A percentile compares a stretch with the other conserved stretches of the same genome.
These are phyloP conservation scores for Hypsopygia costalis DNA, from an alignment of 2,888 invertebrate species.

Conservation along the genomic window DNA sequence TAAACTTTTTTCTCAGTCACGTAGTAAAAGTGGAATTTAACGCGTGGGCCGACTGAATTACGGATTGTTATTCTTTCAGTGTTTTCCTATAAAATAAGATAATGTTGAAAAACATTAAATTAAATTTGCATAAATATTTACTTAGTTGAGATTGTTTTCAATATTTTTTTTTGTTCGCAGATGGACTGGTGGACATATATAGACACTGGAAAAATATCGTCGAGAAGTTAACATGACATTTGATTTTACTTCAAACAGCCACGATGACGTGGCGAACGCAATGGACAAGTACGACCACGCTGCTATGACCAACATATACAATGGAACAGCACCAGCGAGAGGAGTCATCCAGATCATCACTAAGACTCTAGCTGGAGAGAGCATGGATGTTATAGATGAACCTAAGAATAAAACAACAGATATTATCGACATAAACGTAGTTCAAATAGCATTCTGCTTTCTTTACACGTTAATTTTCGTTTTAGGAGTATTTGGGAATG, in stretches of 20 bases:
- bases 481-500: constrained; percentile 90
- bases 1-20: not conserved
- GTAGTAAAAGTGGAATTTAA: constrained; percentile 1
- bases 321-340: constrained; percentile 50
- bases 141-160: not conserved
- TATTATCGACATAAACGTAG: constrained; percentile 82
- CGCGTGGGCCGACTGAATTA: constrained; percentile 1
- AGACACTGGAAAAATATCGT: constrained; percentile 14
- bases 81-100: not conserved
- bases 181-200: constrained; percentile 44
- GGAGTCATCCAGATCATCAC: constrained; percentile 59
- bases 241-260: constrained; percentile 30
- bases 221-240: constrained; percentile 41
- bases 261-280: constrained; percentile 33
- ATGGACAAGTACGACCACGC: constrained; percentile 43
- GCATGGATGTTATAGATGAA: constrained; percentile 63
- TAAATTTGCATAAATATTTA: not conserved
- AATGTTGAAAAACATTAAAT: not conserved
- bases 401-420: constrained; percentile 72
- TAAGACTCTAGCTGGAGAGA: constrained; percentile 66
- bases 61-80: not conserved
- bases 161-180: constrained; percentile 46
- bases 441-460: constrained; percentile 87
- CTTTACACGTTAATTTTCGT: constrained; percentile 90
- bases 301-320: constrained; percentile 60